Base-by-base conservation (phyloP, 2,888 invertebrate genomes). In the Lymantria monacha region DNA sequence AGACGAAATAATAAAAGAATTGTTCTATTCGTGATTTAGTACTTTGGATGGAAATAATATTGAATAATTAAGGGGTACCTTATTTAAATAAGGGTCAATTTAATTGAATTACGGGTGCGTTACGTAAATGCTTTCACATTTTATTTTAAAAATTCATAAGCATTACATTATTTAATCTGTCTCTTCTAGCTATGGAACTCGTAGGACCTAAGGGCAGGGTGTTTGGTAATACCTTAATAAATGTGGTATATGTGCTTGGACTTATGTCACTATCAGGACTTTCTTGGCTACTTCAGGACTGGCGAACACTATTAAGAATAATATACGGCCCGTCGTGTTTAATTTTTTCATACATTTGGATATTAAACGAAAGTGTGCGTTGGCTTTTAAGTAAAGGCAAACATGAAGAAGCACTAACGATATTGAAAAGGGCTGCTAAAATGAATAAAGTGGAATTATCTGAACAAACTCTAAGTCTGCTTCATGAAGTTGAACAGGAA, bases 201-300 rank as follows among this genome's bases (percentile, higher is more conserved):
- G 96, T 96, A 1, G 95, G 95, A 0, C 95, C 95, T 9, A 93
- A 93, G 59, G 93, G 94, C 46, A 92, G 97, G 60, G 95, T 96
- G 0, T 86, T 96, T 44, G 95, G 94, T 9, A 95, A 96, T 53
- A 94, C 95, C 9, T 79, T 96, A 36, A 93, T 95, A 46, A 94
- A 95, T 55, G 92, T 94, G 22, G 93, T 95, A 57, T 96, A 94
- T 70, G 95, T 96, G 0, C 69, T 94, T 13, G 96, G 96, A 0
- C 94, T 95, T 72, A 93, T 95, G 67, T 73, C 94, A 0, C 76
- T 96, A 12, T 94, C 95, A 3, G 83, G 93, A 14, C 79, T 94
- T 0, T 95, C 96, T 1, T 96, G 95, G 93, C 80, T 90, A 63
- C 87, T 94, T 0, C 93, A 93, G 66, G 93, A 94, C 69, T 97